phyloP scores from a whole-genome alignment of 2,113 vertebrate genomes.

The Nannobrachium achirus region DNA sequence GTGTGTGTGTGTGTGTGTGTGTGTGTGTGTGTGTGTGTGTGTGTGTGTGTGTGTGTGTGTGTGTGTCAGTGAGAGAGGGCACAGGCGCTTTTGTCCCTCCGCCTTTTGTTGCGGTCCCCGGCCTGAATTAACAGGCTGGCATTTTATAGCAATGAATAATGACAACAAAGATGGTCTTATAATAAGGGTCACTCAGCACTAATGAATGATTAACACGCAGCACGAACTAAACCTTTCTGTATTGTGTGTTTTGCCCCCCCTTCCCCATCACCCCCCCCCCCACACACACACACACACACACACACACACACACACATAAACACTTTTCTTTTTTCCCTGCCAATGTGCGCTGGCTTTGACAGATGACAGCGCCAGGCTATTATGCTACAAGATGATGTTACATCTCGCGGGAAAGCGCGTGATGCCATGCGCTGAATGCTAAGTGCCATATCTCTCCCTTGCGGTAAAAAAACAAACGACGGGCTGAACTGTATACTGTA shows the following conservation, averaged over 20 bases:
- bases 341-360: constrained; percentile 8
- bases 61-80: not conserved
- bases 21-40: too few relatives aligned
- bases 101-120: constrained; percentile 62
- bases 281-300: too few relatives aligned
- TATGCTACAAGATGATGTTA: constrained; percentile 1
- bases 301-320: too few relatives aligned
- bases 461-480: constrained; percentile 4
- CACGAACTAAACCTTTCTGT: constrained; percentile 37
- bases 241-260: constrained; percentile 3
- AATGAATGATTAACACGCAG: constrained; percentile 65
- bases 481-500: too few relatives aligned
- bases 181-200: constrained; percentile 64
- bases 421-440: not conserved
- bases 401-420: constrained; percentile 5
- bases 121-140: constrained; percentile 64
- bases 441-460: constrained; percentile 25
- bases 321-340: not conserved
- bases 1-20: not conserved
- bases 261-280: too few relatives aligned
- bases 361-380: not conserved
- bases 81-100: constrained; percentile 34
- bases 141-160: constrained; percentile 72
- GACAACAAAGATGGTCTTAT: constrained; percentile 73
- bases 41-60: not conserved